These are phyloP conservation scores for Azorinus chamasolen DNA, from an alignment of 2,888 invertebrate species.

Conservation along the genomic window DNA sequence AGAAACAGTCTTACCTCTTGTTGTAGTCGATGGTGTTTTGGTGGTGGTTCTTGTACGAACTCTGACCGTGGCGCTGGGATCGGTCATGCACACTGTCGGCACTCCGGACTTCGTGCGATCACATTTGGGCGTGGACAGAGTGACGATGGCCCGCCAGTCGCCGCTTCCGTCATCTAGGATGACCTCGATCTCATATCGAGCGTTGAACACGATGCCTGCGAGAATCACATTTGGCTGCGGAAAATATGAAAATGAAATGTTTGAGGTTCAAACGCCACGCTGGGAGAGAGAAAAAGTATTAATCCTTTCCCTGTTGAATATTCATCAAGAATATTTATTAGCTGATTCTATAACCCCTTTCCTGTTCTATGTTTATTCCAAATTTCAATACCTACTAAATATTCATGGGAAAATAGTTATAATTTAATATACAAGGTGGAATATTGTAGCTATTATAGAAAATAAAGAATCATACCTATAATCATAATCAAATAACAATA, in stretches of 20 bases:
- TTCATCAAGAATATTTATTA: no score
- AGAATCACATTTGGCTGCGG: conserved; percentile 49
- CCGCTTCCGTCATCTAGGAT: conserved; percentile 28
- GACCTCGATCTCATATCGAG: conserved; percentile 58
- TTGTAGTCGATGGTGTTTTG: conserved; percentile 11
- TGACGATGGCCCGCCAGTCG: conserved; percentile 36
- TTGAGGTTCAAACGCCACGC: neutral
- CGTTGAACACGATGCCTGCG: conserved; percentile 56
- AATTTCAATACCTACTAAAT: no score
- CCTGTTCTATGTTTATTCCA: no score
- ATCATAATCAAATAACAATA: no score
- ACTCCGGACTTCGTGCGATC: conserved; percentile 9
- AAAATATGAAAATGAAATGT: neutral
- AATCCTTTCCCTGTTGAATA: no score
- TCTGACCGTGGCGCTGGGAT: conserved; percentile 1
- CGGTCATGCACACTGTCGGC: conserved; percentile 31
- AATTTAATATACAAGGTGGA: no score
- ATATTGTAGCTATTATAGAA: no score
- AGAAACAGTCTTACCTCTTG: neutral
- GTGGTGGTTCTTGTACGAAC: conserved; percentile 23
- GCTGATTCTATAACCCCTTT: no score
- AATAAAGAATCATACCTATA: no score
- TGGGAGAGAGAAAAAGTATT: no score
- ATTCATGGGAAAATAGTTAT: no score
- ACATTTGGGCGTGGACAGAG: conserved; percentile 58